These are phyloP conservation scores for Adrianichthys oophorus DNA, from an alignment of 2,797 vertebrate species.

Conservation along the genomic window DNA sequence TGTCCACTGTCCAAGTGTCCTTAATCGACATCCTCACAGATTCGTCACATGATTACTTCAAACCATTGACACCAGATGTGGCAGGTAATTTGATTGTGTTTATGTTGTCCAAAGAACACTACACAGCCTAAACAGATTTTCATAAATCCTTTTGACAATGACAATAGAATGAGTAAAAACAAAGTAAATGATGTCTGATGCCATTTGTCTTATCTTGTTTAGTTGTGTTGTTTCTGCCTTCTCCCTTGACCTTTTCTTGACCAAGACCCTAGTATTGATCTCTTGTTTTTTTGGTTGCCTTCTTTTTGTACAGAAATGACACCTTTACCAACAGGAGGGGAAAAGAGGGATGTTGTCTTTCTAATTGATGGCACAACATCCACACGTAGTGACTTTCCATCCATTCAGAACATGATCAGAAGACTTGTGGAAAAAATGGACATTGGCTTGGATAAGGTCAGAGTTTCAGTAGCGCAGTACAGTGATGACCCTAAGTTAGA, in stretches of 20 bases:
- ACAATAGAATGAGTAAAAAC: too few species aligned
- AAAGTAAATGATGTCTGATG: too few species aligned
- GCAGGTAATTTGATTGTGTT: slow-evolving; percentile 41
- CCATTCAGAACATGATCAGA: slow-evolving; percentile 82
- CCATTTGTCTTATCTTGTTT: too few species aligned
- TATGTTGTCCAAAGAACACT: background rate
- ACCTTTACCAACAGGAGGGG: slow-evolving; percentile 47
- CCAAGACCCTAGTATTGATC: slow-evolving; percentile 2
- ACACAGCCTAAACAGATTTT: too few species aligned
- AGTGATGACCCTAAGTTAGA: slow-evolving; percentile 84
- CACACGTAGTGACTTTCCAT: slow-evolving; percentile 77
- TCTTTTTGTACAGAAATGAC: slow-evolving; percentile 46
- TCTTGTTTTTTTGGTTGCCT: slow-evolving; percentile 16
- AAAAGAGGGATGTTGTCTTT: slow-evolving; percentile 91
- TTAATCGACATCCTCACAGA: slow-evolving; percentile 84
- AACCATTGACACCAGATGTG: slow-evolving; percentile 59
- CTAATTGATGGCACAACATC: slow-evolving; percentile 89
- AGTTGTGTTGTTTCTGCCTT: background rate
- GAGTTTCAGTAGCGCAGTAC: slow-evolving; percentile 92
- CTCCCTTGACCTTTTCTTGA: background rate
- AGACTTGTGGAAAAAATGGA: slow-evolving; percentile 86
- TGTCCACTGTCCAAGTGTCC: slow-evolving; percentile 84
- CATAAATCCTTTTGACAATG: too few species aligned
- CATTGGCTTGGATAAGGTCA: slow-evolving; percentile 84
- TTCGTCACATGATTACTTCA: slow-evolving; percentile 82